Evolutionary conservation across 1,140 invertebrate genomes (phyloP).

Genomic region (Pollicipes pollicipes): DNA sequence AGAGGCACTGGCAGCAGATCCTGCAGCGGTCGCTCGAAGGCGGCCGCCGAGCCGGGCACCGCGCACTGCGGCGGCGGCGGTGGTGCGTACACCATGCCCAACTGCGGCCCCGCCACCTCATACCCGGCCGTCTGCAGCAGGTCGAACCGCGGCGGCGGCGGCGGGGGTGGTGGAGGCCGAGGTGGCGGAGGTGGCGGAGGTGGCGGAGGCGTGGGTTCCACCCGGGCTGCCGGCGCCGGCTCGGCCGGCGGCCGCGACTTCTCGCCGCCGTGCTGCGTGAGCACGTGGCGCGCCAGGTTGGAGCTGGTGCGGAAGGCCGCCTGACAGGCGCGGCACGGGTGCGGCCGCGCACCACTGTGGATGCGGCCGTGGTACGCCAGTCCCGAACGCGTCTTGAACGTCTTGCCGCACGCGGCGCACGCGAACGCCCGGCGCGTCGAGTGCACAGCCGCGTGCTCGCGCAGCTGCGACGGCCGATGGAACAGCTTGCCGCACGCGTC

Average conservation of each 20-base stretch:
- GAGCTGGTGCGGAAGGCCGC: background rate
- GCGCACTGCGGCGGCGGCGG: no score
- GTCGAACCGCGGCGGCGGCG: background rate
- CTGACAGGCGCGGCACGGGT: constrained; percentile 18
- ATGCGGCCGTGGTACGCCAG: constrained; percentile 24
- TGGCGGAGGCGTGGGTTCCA: no score
- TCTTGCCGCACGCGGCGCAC: constrained; percentile 33
- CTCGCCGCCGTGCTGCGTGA: background rate
- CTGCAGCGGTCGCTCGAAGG: background rate
- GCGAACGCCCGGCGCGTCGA: constrained; percentile 38
- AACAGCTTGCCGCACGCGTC: constrained; percentile 15
- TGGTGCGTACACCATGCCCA: background rate
- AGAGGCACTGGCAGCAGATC: background rate
- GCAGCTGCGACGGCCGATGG: constrained; percentile 24
- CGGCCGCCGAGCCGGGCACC: no score
- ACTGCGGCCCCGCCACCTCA: background rate
- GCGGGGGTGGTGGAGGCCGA: no score
- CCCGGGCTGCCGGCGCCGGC: background rate
- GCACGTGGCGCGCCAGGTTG: background rate
- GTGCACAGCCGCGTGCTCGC: constrained; percentile 35
- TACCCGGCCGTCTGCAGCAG: background rate
- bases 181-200: no score
- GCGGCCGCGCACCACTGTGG: constrained; percentile 22
- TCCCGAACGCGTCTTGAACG: constrained; percentile 30
- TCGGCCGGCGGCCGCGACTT: no score